A percentile compares a stretch with the other conserved stretches of the same genome.
Evolutionary conservation across 2,113 vertebrate genomes (phyloP).

Genomic region (Grammomys dolichurus): DNA sequence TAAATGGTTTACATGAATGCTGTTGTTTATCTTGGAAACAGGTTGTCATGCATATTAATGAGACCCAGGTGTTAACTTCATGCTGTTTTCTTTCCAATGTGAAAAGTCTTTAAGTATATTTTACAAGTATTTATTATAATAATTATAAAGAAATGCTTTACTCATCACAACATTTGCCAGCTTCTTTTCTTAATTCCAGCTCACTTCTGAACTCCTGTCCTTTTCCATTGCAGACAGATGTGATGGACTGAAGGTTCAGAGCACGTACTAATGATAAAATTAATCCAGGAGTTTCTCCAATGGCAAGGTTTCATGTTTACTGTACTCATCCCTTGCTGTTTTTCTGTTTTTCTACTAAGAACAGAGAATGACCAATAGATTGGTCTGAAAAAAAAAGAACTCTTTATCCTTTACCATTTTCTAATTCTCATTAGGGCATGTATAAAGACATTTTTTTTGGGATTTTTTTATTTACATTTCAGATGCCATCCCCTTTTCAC

Average conservation of each 20-base stretch:
- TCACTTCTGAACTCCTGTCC: slow-evolving; percentile 33
- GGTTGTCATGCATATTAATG: slow-evolving; percentile 90
- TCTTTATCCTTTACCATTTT: slow-evolving; percentile 17
- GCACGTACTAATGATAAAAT: slow-evolving; percentile 9
- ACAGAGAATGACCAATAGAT: background rate
- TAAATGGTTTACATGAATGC: slow-evolving; percentile 88
- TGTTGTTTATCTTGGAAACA: slow-evolving; percentile 89
- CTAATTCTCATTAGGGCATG: background rate
- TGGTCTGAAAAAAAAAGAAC: slow-evolving; percentile 2
- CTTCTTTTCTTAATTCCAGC: slow-evolving; percentile 7
- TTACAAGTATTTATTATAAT: slow-evolving; percentile 85
- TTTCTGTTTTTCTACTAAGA: background rate
- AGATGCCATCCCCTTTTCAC: too few relatives aligned
- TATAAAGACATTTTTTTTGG: too few relatives aligned
- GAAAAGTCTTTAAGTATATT: slow-evolving; percentile 83
- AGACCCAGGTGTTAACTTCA: slow-evolving; percentile 89
- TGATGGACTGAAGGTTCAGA: background rate
- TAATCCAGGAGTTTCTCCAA: slow-evolving; percentile 27
- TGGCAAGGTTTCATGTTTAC: slow-evolving; percentile 36
- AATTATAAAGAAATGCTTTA: slow-evolving; percentile 77
- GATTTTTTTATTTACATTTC: too few relatives aligned
- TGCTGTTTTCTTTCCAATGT: slow-evolving; percentile 83
- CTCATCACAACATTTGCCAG: slow-evolving; percentile 31
- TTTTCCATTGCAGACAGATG: slow-evolving; percentile 1
- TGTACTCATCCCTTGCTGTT: background rate